These are phyloP conservation scores for Cuniculus paca DNA, from an alignment of 2,797 vertebrate genomes.

Conservation along the genomic window DNA sequence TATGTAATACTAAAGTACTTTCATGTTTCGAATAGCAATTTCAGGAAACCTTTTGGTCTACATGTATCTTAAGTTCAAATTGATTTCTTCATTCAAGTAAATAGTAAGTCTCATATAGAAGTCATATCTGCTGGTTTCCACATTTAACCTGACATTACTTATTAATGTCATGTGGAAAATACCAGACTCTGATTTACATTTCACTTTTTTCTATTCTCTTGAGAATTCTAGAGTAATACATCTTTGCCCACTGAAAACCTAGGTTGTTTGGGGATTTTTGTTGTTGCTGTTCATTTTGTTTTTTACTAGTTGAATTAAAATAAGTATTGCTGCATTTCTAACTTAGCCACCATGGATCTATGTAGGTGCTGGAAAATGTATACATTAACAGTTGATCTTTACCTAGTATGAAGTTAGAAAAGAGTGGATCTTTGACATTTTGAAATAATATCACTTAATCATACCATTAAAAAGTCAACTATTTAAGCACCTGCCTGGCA, in stretches of 20 bases:
- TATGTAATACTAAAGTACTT: not conserved
- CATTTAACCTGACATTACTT: not conserved
- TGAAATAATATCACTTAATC: slow-evolving; percentile 17
- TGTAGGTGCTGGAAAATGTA: not conserved
- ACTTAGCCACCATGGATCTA: not conserved
- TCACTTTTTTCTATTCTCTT: slow-evolving; percentile 9
- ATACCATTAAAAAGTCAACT: not conserved
- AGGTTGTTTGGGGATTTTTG: not conserved
- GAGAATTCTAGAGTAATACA: not conserved
- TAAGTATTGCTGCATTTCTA: not conserved
- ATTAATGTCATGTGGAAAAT: slow-evolving; percentile 4
- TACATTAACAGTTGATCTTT: not conserved
- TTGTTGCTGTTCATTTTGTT: not conserved
- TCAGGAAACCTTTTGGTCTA: slow-evolving; percentile 3
- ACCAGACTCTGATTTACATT: not conserved
- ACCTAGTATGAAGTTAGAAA: not conserved
- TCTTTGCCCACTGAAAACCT: not conserved
- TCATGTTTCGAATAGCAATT: slow-evolving; percentile 50
- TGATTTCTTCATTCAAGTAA: slow-evolving; percentile 43
- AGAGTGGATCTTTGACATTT: slow-evolving; percentile 41
- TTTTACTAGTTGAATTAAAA: slow-evolving; percentile 45
- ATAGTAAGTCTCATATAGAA: slow-evolving; percentile 1
- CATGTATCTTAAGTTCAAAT: not conserved
- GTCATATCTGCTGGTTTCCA: not conserved
- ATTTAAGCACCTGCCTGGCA: too few relatives aligned